These are phyloP conservation scores for Sus scrofa DNA, from an alignment of 2,113 vertebrate species.

Conservation along the genomic window DNA sequence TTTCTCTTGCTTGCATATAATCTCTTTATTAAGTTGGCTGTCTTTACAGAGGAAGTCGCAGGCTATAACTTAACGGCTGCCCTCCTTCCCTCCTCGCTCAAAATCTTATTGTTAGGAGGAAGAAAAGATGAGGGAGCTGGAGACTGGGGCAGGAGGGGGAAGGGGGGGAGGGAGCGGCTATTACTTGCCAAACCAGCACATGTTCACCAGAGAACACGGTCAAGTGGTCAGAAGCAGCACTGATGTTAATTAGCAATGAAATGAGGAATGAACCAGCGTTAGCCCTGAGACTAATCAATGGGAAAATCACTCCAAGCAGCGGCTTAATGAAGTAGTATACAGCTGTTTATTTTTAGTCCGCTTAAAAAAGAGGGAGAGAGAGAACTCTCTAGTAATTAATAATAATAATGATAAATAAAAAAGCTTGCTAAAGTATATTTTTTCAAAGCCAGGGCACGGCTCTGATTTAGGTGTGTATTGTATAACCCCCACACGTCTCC, in stretches of 20 bases:
- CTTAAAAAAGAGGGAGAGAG: conserved; percentile 75
- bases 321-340: conserved; percentile 93
- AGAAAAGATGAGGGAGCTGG: conserved; percentile 7
- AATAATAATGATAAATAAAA: too few relatives aligned
- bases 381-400: conserved; percentile 81
- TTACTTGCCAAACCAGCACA: conserved; percentile 87
- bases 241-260: conserved; percentile 95
- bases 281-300: conserved; percentile 97
- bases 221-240: conserved; percentile 91
- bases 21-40: conserved; percentile 80
- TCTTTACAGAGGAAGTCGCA: conserved; percentile 65
- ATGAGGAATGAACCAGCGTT: conserved; percentile 96
- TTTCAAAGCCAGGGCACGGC: conserved; percentile 67
- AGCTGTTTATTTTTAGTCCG: conserved; percentile 93
- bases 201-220: conserved; percentile 88
- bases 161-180: conserved; percentile 46
- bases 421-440: conserved; percentile 74
- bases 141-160: not conserved
- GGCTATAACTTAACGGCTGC: conserved; percentile 69
- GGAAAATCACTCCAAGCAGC: conserved; percentile 95
- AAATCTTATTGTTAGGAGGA: conserved; percentile 80
- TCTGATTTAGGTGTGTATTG: conserved; percentile 64
- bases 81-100: conserved; percentile 50
- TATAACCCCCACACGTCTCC: conserved; percentile 64
- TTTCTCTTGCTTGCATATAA: conserved; percentile 44